phyloP scores from a whole-genome alignment of 1,140 invertebrate genomes.

The Neoseiulus cucumeris region DNA sequence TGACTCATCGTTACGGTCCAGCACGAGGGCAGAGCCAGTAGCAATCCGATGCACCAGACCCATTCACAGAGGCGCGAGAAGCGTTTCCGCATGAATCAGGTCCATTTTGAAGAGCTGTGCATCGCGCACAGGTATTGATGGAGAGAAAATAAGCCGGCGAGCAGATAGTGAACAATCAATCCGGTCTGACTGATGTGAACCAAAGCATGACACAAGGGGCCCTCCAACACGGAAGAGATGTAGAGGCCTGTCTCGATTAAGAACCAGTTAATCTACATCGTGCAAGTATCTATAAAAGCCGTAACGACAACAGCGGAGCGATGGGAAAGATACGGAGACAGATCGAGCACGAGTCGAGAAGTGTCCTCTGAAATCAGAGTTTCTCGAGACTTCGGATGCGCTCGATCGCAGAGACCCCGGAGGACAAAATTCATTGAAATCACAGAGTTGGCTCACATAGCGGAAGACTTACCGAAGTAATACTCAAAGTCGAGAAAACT shows the following conservation, averaged over 20 bases:
- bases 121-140: constrained; percentile 1
- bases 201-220: background rate
- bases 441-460: too few species aligned
- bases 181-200: background rate
- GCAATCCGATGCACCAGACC: background rate
- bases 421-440: too few species aligned
- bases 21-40: background rate
- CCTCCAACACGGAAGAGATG: background rate
- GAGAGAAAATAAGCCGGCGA: background rate
- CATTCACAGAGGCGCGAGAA: background rate
- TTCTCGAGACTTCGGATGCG: too few species aligned
- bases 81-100: background rate
- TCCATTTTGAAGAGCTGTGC: constrained; percentile 6
- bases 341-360: too few species aligned
- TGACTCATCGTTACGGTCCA: background rate
- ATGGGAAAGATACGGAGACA: too few species aligned
- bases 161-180: background rate
- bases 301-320: too few species aligned
- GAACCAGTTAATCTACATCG: too few species aligned
- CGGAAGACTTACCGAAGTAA: background rate
- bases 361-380: too few species aligned
- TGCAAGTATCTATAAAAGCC: too few species aligned
- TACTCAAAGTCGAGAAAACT: background rate
- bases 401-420: too few species aligned
- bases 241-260: background rate